A percentile compares a stretch with the other conserved stretches of the same genome.
Evolutionary conservation across 2,797 vertebrate species (phyloP).

Genomic region (Alosa sapidissima): DNA sequence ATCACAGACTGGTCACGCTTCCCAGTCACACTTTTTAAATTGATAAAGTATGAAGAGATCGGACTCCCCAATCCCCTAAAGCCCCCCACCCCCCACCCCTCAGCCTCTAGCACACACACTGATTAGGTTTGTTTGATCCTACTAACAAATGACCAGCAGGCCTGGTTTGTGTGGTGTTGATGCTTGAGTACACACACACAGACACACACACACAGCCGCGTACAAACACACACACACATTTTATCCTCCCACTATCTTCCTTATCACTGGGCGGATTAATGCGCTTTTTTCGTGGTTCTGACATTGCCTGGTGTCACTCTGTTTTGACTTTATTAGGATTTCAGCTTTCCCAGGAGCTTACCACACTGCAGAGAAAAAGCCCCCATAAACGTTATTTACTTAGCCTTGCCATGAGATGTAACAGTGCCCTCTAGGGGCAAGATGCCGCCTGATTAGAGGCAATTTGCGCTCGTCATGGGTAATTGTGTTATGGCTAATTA

Average conservation of each 20-base stretch:
- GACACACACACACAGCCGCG: not conserved
- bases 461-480: constrained; percentile 49
- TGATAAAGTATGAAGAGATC: not conserved
- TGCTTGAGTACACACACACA: not conserved
- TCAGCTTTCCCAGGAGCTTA: not conserved
- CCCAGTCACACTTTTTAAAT: not conserved
- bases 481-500: constrained; percentile 55
- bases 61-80: not conserved
- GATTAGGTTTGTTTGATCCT: no score
- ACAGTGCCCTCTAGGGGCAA: constrained; percentile 29
- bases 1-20: not conserved
- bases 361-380: not conserved
- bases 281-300: not conserved
- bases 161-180: not conserved
- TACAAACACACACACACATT: not conserved
- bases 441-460: constrained; percentile 48
- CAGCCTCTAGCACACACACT: not conserved
- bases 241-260: not conserved
- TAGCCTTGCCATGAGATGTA: not conserved
- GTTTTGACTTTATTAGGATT: not conserved
- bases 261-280: not conserved
- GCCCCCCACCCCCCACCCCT: no score
- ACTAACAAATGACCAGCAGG: not conserved
- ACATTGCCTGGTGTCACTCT: not conserved
- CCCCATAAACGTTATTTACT: not conserved